phyloP scores from a whole-genome alignment of 2,797 vertebrate species.

The Catharus ustulatus region DNA sequence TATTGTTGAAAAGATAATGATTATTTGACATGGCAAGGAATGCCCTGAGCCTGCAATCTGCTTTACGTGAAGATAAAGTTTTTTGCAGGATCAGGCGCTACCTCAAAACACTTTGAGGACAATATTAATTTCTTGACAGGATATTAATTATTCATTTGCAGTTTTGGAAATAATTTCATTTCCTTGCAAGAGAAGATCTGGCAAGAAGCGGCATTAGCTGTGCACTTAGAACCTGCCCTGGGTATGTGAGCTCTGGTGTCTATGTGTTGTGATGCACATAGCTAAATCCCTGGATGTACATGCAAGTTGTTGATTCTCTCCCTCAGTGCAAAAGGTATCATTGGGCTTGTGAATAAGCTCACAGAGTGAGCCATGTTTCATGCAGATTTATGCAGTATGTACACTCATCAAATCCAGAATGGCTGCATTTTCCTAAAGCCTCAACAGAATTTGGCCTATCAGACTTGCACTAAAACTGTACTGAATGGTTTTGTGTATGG shows the following conservation, averaged over 20 bases:
- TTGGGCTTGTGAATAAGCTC: neutral
- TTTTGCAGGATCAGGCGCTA: neutral
- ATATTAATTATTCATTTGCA: conserved; percentile 12
- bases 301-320: neutral
- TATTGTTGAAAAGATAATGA: conserved; percentile 37
- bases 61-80: neutral
- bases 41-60: neutral
- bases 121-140: neutral
- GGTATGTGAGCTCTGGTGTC: neutral
- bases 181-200: neutral
- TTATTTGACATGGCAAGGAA: conserved; percentile 32
- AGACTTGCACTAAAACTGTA: neutral
- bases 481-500: neutral
- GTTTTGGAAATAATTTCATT: neutral
- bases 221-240: neutral
- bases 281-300: neutral
- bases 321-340: neutral
- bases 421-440: neutral
- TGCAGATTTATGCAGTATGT: neutral
- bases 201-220: neutral
- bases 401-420: neutral
- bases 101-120: neutral
- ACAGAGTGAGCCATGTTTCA: neutral
- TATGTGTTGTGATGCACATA: neutral
- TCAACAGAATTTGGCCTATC: neutral